Percentiles rank a stretch among this genome's conserved stretches.
phyloP scores from a whole-genome alignment of 2,113 vertebrate species.

The Cromileptes altivelis region DNA sequence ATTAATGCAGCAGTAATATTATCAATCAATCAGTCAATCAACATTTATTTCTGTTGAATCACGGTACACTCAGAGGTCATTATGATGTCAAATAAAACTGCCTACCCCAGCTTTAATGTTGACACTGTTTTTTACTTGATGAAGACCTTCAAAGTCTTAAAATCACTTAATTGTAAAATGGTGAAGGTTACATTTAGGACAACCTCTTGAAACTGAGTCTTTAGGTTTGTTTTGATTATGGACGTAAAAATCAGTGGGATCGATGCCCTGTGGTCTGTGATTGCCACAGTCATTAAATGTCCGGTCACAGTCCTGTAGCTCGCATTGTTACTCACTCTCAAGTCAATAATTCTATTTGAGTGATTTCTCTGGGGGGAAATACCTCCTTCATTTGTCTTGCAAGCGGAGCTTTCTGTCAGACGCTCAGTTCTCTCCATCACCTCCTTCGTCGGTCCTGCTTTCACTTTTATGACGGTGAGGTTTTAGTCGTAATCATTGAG shows the following conservation, averaged over 20 bases:
- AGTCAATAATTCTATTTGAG: slow-evolving; percentile 47
- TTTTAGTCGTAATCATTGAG: neutral
- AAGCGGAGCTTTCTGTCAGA: slow-evolving; percentile 33
- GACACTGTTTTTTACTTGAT: neutral
- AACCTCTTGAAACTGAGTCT: neutral
- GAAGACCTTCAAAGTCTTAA: neutral
- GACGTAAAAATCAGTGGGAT: neutral
- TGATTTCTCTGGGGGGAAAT: slow-evolving; percentile 39
- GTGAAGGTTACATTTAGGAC: too few relatives aligned
- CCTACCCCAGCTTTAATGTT: neutral
- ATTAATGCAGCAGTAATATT: too few relatives aligned
- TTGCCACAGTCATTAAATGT: slow-evolving; percentile 39
- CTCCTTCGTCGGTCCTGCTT: slow-evolving; percentile 2
- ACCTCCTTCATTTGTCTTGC: slow-evolving; percentile 52
- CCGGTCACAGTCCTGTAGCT: slow-evolving; percentile 9
- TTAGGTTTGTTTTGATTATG: neutral
- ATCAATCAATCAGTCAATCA: too few relatives aligned
- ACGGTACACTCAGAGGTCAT: too few relatives aligned
- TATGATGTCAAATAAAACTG: neutral
- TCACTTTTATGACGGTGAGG: neutral
- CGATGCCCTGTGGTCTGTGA: neutral
- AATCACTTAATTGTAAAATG: neutral
- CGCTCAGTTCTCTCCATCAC: slow-evolving; percentile 20
- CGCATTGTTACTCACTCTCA: slow-evolving; percentile 4
- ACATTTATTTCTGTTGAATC: too few relatives aligned